Percentiles rank a stretch among this genome's conserved stretches.
These are phyloP conservation scores for Bombylius discolor DNA, from an alignment of 2,888 invertebrate species.

Conservation along the genomic window DNA sequence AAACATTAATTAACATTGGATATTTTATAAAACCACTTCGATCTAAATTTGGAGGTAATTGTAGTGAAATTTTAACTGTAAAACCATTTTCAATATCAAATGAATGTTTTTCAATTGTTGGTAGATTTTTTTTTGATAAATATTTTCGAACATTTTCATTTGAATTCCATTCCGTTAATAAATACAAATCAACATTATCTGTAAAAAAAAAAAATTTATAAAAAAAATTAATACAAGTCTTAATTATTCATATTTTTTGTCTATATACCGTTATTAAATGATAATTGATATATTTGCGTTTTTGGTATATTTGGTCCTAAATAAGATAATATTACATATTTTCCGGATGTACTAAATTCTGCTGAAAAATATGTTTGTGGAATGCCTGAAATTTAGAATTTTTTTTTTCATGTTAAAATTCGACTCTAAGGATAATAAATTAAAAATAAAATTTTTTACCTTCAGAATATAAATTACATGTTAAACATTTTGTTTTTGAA, in stretches of 20 bases:
- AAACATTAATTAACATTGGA: conserved; percentile 75
- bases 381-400: conserved; percentile 15
- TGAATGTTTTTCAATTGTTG: conserved; percentile 45
- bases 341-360: conserved; percentile 51
- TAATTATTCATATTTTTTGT: too few relatives aligned
- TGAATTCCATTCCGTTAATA: conserved; percentile 47
- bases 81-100: conserved; percentile 51
- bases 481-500: conserved; percentile 50
- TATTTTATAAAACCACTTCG: conserved; percentile 53
- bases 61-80: conserved; percentile 59
- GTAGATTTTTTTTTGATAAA: conserved; percentile 41
- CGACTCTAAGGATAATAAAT: background rate
- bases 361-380: conserved; percentile 39
- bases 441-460: background rate
- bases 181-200: conserved; percentile 7
- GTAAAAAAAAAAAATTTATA: background rate
- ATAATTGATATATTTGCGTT: conserved; percentile 44
- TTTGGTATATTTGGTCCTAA: conserved; percentile 76
- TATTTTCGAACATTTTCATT: conserved; percentile 44
- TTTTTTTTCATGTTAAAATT: background rate
- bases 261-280: conserved; percentile 21
- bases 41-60: conserved; percentile 59
- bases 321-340: conserved; percentile 62
- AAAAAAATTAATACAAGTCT: too few relatives aligned
- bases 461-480: conserved; percentile 46